Percentiles rank a stretch among this genome's conserved stretches.
phyloP scores from a whole-genome alignment of 2,113 vertebrate genomes.

The Pagrus major region DNA sequence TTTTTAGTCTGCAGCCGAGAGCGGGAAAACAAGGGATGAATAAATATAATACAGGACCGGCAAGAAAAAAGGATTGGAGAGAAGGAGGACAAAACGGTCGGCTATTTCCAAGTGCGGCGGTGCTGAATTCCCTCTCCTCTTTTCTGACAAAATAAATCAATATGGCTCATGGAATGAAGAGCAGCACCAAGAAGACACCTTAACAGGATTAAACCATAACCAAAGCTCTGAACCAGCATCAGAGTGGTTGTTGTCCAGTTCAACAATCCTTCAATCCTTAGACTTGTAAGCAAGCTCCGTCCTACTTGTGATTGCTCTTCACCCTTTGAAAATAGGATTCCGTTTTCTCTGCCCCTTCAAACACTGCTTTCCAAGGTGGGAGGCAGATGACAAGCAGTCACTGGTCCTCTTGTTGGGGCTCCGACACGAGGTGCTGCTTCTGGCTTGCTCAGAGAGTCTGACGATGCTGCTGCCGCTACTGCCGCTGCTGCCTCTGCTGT shows the following conservation, averaged over 20 bases:
- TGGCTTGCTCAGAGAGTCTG: conserved; percentile 71
- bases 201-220: conserved; percentile 46
- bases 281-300: conserved; percentile 55
- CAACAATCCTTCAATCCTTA: conserved; percentile 58
- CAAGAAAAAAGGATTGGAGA: conserved; percentile 12
- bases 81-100: conserved; percentile 45
- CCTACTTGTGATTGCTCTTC: conserved; percentile 57
- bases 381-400: conserved; percentile 46
- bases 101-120: conserved; percentile 63
- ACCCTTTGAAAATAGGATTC: conserved; percentile 49
- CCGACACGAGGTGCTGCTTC: conserved; percentile 60
- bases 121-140: conserved; percentile 48
- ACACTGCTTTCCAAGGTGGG: conserved; percentile 42
- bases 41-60: conserved; percentile 33
- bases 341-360: conserved; percentile 36
- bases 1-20: conserved; percentile 53
- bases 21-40: conserved; percentile 51
- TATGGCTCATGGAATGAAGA: conserved; percentile 53
- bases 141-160: conserved; percentile 66
- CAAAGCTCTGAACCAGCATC: conserved; percentile 42
- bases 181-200: conserved; percentile 54
- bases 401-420: conserved; percentile 65
- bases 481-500: conserved; percentile 74
- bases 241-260: conserved; percentile 57
- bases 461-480: conserved; percentile 61